Percentiles rank a stretch among this genome's conserved stretches.
Evolutionary conservation across 2,797 vertebrate species (phyloP).

Genomic region (Cryptoblepharus egeriae): DNA sequence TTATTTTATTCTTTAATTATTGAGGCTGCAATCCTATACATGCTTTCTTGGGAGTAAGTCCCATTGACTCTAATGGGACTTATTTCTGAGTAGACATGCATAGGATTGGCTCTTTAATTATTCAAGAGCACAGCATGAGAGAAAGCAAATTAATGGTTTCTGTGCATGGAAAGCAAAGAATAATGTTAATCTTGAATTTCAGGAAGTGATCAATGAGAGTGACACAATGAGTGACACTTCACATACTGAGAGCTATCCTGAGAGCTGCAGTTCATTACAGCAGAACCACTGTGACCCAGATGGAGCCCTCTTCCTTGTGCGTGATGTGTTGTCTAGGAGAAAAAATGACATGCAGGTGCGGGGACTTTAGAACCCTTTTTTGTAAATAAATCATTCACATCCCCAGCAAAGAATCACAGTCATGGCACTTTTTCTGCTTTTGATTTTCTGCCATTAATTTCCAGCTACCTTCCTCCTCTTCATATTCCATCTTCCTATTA

Average conservation of each 20-base stretch:
- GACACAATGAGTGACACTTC: conserved; percentile 44
- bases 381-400: background rate
- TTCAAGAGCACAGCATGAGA: background rate
- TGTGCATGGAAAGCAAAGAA: background rate
- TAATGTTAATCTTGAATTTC: conserved; percentile 66
- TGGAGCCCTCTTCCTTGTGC: conserved; percentile 67
- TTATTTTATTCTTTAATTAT: background rate
- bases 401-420: background rate
- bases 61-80: no score
- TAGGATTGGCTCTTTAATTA: no score
- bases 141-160: background rate
- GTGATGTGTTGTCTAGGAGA: conserved; percentile 68
- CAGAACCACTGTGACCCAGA: conserved; percentile 52
- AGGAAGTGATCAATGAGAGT: conserved; percentile 70
- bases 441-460: background rate
- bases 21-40: no score
- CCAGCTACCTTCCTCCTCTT: background rate
- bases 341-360: conserved; percentile 71
- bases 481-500: background rate
- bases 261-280: conserved; percentile 32
- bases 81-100: no score
- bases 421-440: background rate
- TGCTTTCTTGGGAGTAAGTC: no score
- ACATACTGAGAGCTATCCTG: conserved; percentile 39
- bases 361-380: background rate